These are phyloP conservation scores for Bothrops jararaca DNA, from an alignment of 2,113 vertebrate genomes.

Conservation along the genomic window DNA sequence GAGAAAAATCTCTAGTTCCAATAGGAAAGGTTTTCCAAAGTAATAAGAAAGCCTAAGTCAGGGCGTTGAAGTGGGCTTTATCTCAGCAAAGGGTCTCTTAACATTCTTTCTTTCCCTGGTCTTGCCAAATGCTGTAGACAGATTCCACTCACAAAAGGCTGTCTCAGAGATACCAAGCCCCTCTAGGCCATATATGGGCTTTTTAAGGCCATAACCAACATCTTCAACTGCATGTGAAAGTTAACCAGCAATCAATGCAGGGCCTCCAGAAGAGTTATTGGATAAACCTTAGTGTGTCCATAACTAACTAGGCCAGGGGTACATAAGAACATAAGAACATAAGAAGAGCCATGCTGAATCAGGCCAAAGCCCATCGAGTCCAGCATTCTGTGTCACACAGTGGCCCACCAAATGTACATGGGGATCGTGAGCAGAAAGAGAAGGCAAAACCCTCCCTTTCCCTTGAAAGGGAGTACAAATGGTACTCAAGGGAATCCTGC, in stretches of 20 bases:
- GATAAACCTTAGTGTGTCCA: background rate
- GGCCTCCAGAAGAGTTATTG: background rate
- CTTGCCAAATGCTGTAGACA: background rate
- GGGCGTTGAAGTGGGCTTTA: background rate
- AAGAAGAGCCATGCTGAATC: too few species aligned
- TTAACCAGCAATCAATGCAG: background rate
- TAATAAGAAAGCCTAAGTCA: background rate
- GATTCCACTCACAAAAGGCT: background rate
- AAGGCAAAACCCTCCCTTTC: too few species aligned
- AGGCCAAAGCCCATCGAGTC: too few species aligned
- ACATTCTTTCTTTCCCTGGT: background rate
- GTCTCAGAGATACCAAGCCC: background rate
- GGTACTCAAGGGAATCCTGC: too few species aligned
- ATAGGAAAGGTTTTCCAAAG: background rate
- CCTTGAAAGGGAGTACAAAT: too few species aligned
- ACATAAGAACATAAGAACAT: too few species aligned
- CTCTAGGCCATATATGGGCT: background rate
- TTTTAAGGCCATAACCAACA: background rate
- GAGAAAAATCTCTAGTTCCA: background rate
- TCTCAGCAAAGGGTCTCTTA: background rate
- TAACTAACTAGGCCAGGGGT: background rate
- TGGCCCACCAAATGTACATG: too few species aligned
- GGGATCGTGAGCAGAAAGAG: too few species aligned
- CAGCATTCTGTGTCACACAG: too few species aligned
- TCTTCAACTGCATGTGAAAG: background rate